Evolutionary conservation across 2,113 vertebrate species (phyloP).

Genomic region (Sinocyclocheilus maitianheensis): DNA sequence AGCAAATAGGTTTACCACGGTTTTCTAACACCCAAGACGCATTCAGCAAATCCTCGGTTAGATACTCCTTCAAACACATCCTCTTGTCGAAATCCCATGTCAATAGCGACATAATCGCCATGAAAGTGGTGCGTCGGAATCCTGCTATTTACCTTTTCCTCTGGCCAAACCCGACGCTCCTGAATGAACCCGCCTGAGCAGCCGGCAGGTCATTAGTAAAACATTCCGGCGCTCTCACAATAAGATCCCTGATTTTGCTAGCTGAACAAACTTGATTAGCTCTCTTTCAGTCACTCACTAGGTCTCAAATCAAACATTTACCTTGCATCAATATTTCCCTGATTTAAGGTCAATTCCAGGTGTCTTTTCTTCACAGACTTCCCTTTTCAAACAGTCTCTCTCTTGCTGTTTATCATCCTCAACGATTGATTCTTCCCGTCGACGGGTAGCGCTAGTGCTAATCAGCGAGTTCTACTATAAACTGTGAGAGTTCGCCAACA

Average conservation of each 20-base stretch:
- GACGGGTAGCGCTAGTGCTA: conserved; percentile 1
- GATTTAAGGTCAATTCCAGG: conserved; percentile 22
- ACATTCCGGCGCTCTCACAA: not conserved
- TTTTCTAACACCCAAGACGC: conserved; percentile 4
- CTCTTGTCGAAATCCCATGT: conserved; percentile 11
- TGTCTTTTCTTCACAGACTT: not conserved
- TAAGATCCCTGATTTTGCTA: not conserved
- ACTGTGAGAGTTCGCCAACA: not conserved
- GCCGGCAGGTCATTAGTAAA: conserved; percentile 38
- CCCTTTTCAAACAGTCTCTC: not conserved
- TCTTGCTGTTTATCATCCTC: conserved; percentile 10
- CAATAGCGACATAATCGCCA: conserved; percentile 18
- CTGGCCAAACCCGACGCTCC: not conserved
- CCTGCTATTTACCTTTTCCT: conserved; percentile 29
- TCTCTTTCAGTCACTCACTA: conserved; percentile 4
- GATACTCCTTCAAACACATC: conserved; percentile 8
- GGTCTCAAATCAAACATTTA: conserved; percentile 29
- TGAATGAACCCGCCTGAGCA: conserved; percentile 26
- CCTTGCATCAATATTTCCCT: not conserved
- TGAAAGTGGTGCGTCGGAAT: conserved; percentile 18
- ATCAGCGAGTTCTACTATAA: conserved; percentile 16
- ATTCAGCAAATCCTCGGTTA: not conserved
- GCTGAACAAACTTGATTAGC: conserved; percentile 25
- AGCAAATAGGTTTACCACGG: conserved; percentile 33
- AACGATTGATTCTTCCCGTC: not conserved